Evolutionary conservation across 1,140 invertebrate genomes (phyloP).

Genomic region (Vanessa atalanta): DNA sequence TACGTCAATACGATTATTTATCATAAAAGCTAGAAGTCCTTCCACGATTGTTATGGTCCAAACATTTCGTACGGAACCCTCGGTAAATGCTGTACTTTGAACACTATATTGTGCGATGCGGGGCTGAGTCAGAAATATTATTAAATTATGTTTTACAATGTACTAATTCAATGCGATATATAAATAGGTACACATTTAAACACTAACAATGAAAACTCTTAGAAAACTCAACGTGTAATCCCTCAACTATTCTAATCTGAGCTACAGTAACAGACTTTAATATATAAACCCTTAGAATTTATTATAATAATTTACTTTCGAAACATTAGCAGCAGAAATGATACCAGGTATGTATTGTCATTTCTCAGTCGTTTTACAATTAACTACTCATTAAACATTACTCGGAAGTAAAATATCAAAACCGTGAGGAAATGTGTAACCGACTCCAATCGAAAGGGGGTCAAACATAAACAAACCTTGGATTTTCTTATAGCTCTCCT

Average conservation of each 20-base stretch:
- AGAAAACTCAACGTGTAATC: constrained; percentile 52
- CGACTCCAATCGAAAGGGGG: too few relatives aligned
- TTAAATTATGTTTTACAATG: constrained; percentile 1
- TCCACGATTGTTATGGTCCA: constrained; percentile 5
- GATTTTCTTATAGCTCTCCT: too few relatives aligned
- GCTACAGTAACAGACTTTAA: constrained; percentile 46
- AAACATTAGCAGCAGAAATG: constrained; percentile 54
- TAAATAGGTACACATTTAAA: constrained; percentile 59
- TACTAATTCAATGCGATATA: constrained; percentile 13
- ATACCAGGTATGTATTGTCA: constrained; percentile 74
- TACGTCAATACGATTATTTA: background rate
- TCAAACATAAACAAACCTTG: too few relatives aligned
- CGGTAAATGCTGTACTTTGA: constrained; percentile 26
- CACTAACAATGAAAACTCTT: constrained; percentile 66
- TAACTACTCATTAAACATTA: constrained; percentile 54
- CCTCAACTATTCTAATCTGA: constrained; percentile 37
- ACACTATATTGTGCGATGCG: constrained; percentile 34
- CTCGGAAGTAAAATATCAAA: constrained; percentile 3
- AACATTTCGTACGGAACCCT: constrained; percentile 20
- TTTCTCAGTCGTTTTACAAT: constrained; percentile 67
- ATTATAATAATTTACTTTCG: constrained; percentile 23
- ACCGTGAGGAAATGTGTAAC: background rate
- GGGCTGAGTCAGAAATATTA: constrained; percentile 10
- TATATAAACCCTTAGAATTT: constrained; percentile 38
- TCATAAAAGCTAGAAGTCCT: constrained; percentile 3